Evolutionary conservation across 2,113 vertebrate species (phyloP).

Genomic region (Hyaena hyaena): DNA sequence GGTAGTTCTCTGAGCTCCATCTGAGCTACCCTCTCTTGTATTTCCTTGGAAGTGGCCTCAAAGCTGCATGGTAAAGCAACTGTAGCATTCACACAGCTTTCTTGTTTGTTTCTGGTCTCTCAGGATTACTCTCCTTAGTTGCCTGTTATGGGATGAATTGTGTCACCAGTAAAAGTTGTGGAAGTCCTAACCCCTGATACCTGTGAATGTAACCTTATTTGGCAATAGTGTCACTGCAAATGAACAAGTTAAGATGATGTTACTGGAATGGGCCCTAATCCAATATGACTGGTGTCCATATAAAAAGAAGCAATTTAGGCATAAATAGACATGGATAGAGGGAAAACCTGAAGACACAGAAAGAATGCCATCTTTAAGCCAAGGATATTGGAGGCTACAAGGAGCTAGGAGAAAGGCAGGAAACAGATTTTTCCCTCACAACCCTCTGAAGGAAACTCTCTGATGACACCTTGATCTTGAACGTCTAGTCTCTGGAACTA

Average conservation of each 20-base stretch:
- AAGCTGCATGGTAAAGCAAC: background rate
- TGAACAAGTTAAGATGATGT: background rate
- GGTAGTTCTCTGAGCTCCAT: background rate
- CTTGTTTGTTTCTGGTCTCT: background rate
- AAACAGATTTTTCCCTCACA: background rate
- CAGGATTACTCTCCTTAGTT: background rate
- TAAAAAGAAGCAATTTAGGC: background rate
- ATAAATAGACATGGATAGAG: background rate
- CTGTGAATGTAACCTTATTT: background rate
- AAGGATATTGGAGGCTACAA: background rate
- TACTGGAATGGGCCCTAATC: background rate
- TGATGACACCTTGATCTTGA: background rate
- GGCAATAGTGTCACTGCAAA: background rate
- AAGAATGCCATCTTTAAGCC: background rate
- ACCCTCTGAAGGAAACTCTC: background rate
- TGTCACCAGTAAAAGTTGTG: background rate
- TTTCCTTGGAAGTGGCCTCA: background rate
- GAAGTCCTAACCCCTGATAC: background rate
- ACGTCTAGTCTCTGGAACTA: background rate
- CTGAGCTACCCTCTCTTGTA: background rate
- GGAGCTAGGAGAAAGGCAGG: background rate
- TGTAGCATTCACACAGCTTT: background rate
- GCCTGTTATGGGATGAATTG: too few species aligned
- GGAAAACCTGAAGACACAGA: background rate
- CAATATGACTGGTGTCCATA: background rate